Conservation (phyloP, 1,140 invertebrate species). For the Teleogryllus occipitalis region DNA sequence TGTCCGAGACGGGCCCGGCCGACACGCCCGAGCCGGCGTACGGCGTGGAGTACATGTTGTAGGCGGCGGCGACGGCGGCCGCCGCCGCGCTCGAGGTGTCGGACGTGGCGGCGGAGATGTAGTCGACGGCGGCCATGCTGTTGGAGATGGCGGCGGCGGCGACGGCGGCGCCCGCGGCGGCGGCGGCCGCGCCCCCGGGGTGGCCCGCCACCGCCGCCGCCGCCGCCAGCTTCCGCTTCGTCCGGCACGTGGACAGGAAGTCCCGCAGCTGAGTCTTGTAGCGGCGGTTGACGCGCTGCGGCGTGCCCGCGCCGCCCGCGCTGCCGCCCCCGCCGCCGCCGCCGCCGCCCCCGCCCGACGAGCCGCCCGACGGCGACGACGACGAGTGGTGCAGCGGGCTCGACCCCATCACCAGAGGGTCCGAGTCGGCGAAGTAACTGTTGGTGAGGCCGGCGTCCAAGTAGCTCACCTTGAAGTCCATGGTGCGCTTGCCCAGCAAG, state of each 20-base stretch:
- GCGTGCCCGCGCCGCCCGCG: slow-evolving; percentile 44
- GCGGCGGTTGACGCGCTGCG: slow-evolving; percentile 69
- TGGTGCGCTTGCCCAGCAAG: slow-evolving; percentile 89
- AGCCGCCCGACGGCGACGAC: slow-evolving; percentile 28
- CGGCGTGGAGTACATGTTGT: slow-evolving; percentile 65
- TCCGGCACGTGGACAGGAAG: slow-evolving; percentile 83
- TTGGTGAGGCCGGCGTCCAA: slow-evolving; percentile 84
- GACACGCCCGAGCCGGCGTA: slow-evolving; percentile 44
- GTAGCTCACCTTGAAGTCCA: slow-evolving; percentile 98
- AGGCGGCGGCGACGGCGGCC: slow-evolving; percentile 59
- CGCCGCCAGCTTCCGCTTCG: slow-evolving; percentile 72
- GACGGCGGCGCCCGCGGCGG: slow-evolving; percentile 3
- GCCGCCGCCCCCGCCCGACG: slow-evolving; percentile 14
- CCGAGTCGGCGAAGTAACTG: slow-evolving; percentile 78
- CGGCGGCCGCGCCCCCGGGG: not conserved
- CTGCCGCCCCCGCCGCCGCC: slow-evolving; percentile 24
- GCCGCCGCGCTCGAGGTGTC: slow-evolving; percentile 48
- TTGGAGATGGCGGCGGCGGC: not conserved
- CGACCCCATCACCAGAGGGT: slow-evolving; percentile 57
- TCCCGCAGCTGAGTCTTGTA: slow-evolving; percentile 90
- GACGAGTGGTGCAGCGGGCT: slow-evolving; percentile 27
- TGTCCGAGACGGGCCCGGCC: slow-evolving; percentile 45
- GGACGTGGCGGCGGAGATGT: slow-evolving; percentile 46
- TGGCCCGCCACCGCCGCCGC: slow-evolving; percentile 10
- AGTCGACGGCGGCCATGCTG: slow-evolving; percentile 47